Conservation (phyloP, 2,888 invertebrate species). For the Tryphoninae sp. region DNA sequence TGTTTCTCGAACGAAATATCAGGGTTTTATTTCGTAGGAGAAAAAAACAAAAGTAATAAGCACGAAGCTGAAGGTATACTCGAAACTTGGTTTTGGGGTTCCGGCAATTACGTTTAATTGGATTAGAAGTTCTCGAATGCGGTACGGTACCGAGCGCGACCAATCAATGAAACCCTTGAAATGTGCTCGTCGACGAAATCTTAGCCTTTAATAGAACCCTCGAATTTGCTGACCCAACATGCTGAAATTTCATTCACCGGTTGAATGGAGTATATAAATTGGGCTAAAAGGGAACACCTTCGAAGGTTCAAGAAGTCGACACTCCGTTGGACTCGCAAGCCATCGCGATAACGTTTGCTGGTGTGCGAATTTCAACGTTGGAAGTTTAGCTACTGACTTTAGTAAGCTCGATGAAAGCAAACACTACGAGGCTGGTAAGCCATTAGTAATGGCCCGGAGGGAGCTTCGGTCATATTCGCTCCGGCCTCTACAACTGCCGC, state of each 20-base stretch:
- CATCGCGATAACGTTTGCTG: constrained; percentile 29
- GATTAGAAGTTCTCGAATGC: constrained; percentile 15
- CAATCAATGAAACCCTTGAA: constrained; percentile 29
- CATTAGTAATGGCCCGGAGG: constrained; percentile 67
- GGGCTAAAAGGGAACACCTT: constrained; percentile 51
- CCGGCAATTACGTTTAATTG: constrained; percentile 32
- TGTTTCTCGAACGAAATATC: not conserved
- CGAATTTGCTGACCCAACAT: constrained; percentile 48
- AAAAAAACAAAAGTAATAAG: not conserved
- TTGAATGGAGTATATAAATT: constrained; percentile 52
- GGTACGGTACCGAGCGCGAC: constrained; percentile 15
- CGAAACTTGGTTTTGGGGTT: not conserved
- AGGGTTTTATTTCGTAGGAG: not conserved
- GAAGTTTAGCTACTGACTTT: constrained; percentile 51
- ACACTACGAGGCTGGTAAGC: constrained; percentile 58
- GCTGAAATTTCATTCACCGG: constrained; percentile 42
- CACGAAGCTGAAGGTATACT: not conserved
- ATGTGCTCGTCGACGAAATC: constrained; percentile 1
- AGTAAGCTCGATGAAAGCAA: constrained; percentile 40
- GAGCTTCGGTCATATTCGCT: constrained; percentile 37
- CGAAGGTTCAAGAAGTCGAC: constrained; percentile 48
- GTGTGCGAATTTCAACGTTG: constrained; percentile 22
- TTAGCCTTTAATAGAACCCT: constrained; percentile 17
- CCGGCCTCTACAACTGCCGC: constrained; percentile 19
- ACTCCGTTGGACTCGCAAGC: constrained; percentile 31